A percentile compares a stretch with the other conserved stretches of the same genome.
phyloP scores from a whole-genome alignment of 1,140 invertebrate genomes.

The Drosophila navojoa region DNA sequence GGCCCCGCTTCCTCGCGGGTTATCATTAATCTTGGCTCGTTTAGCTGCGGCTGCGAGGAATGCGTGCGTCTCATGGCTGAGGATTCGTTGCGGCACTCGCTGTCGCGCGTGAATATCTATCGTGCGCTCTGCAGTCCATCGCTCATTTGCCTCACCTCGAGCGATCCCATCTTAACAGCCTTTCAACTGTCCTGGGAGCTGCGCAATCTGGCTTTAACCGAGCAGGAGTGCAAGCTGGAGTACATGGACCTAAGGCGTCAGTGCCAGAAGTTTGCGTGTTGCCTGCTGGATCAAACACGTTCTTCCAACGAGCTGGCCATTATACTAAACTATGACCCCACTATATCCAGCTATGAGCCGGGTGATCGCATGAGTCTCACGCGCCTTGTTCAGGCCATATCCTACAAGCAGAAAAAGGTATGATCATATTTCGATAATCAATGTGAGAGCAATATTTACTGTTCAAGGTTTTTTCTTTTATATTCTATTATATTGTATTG shows the following conservation, averaged over 20 bases:
- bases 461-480: no score
- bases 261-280: slow-evolving; percentile 96
- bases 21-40: neutral
- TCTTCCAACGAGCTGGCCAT: slow-evolving; percentile 95
- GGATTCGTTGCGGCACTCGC: slow-evolving; percentile 92
- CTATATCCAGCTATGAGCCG: slow-evolving; percentile 87
- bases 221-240: slow-evolving; percentile 92
- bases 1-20: neutral
- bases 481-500: no score
- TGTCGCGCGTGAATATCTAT: slow-evolving; percentile 96
- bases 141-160: slow-evolving; percentile 93
- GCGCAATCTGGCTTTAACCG: slow-evolving; percentile 89
- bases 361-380: slow-evolving; percentile 91
- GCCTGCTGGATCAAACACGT: slow-evolving; percentile 93
- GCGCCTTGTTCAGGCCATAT: slow-evolving; percentile 93
- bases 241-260: slow-evolving; percentile 92
- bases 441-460: no score
- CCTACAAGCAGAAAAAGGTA: slow-evolving; percentile 97
- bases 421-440: no score
- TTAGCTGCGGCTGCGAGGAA: slow-evolving; percentile 90
- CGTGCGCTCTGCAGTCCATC: slow-evolving; percentile 95
- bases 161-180: slow-evolving; percentile 92
- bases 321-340: slow-evolving; percentile 94
- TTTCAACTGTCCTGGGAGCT: slow-evolving; percentile 94
- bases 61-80: slow-evolving; percentile 89